A percentile compares a stretch with the other conserved stretches of the same genome.
phyloP scores from a whole-genome alignment of 64 coral and sea anemone genomes.

The Stichodactyla helianthus region DNA sequence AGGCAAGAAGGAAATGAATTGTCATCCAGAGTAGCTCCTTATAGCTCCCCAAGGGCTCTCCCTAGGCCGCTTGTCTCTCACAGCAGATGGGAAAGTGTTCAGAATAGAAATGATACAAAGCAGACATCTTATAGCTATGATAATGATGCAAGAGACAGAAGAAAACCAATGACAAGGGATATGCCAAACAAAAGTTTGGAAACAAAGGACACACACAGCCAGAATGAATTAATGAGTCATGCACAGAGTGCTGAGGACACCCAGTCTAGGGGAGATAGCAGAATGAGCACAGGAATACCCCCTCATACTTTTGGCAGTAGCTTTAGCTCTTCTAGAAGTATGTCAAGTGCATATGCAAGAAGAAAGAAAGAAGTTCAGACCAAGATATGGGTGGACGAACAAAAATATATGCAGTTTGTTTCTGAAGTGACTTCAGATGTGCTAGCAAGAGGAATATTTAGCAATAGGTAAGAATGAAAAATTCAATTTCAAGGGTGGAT shows the following conservation, averaged over 20 bases:
- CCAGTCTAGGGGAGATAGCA: neutral
- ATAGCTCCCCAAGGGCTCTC: neutral
- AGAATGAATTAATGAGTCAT: neutral
- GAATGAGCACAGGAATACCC: neutral
- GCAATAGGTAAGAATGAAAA: slow-evolving; percentile 42
- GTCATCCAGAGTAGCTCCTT: neutral
- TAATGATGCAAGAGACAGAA: neutral
- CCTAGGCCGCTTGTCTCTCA: slow-evolving; percentile 14
- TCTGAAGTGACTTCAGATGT: slow-evolving; percentile 77
- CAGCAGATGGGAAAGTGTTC: slow-evolving; percentile 12
- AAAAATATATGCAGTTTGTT: slow-evolving; percentile 63
- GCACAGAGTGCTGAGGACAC: neutral
- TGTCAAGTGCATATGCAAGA: slow-evolving; percentile 13
- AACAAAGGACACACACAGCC: neutral
- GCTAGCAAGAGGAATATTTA: slow-evolving; percentile 68
- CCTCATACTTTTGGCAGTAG: neutral
- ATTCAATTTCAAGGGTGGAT: too few relatives aligned
- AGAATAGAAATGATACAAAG: neutral
- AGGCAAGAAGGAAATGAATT: neutral
- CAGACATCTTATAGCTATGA: neutral
- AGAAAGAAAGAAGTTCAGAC: slow-evolving; percentile 19
- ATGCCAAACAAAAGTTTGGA: neutral
- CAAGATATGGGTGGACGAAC: slow-evolving; percentile 53
- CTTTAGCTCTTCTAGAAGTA: neutral
- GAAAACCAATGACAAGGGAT: neutral